Evolutionary conservation across 2,888 invertebrate genomes (phyloP), one percentile per base, ranked within the genome.

Genomic region (Patella depressa): DNA sequence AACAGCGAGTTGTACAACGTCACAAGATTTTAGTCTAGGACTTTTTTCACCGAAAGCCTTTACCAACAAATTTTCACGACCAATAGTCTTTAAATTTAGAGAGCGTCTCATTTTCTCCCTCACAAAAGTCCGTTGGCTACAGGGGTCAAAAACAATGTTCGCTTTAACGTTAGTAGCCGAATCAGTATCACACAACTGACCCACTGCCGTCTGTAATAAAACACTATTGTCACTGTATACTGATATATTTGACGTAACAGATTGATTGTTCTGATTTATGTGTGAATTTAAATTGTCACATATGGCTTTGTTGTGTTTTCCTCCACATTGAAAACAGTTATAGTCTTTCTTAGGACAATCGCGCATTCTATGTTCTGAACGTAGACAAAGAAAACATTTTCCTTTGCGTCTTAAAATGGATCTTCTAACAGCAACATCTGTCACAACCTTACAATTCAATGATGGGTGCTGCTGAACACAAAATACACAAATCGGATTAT

Each of bases 31-130:
- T 1, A 59, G 59, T 19, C 59, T 17, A 59, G 59, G 59, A 15
- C 59, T 59, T 59, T 59, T 19, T 19, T 59, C 59, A 19, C 59
- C 59, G 19, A 59, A 59, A 19, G 59, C 59, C 19, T 59, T 59
- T 19, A 59, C 59, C 59, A 59, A 19, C 59, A 59, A 59, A 59
- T 59, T 59, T 59, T 59, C 59, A 59, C 19, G 59, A 19, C 59
- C 59, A 59, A 59, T 9, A 59, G 59, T 59, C 19, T 59, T 19
- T 19, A 59, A 59, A 59, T 19, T 15, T 17, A 57, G 57, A 59
- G 15, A 59, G 17, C 2, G 59, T 59, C 59, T 59, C 7, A 59
- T n/a, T 19, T 14, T 59, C 59, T 59, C 59, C 17, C 59, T 59
- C 17, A 17, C 17, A 15, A 19, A 59, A 9, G 59, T 59, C 17